Evolutionary conservation across 2,797 vertebrate genomes (phyloP).

Genomic region (Sylvilagus floridanus): DNA sequence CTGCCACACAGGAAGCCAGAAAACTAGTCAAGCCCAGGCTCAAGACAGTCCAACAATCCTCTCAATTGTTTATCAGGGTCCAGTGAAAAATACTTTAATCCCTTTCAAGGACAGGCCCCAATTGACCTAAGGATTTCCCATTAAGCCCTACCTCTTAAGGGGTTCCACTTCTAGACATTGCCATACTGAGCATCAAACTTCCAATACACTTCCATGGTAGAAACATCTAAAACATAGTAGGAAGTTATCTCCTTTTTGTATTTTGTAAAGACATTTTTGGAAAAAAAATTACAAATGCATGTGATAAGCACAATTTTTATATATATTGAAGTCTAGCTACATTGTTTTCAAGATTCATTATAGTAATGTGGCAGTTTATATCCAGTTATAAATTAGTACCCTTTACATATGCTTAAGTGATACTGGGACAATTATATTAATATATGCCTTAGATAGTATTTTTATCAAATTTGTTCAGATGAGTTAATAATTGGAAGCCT

Average conservation of each 20-base stretch:
- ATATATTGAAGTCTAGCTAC: not conserved
- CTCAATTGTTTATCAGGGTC: too few species aligned
- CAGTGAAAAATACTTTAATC: too few species aligned
- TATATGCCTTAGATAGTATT: not conserved
- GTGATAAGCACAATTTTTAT: not conserved
- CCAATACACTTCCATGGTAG: too few species aligned
- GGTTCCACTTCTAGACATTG: too few species aligned
- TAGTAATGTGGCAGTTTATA: not conserved
- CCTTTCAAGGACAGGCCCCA: too few species aligned
- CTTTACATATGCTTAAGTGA: not conserved
- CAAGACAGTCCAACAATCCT: too few species aligned
- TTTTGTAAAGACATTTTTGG: not conserved
- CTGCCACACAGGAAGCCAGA: too few species aligned
- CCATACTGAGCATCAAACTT: too few species aligned
- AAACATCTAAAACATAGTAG: too few species aligned
- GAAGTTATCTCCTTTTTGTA: not conserved
- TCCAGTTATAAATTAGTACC: not conserved
- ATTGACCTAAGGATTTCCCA: too few species aligned
- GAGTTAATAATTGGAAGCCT: not conserved
- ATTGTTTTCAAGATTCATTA: not conserved
- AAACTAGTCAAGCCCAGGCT: too few species aligned
- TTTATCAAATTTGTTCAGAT: not conserved
- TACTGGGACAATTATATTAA: not conserved
- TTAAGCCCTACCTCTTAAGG: too few species aligned
- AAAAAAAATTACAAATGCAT: not conserved